Evolutionary conservation across 1,140 invertebrate species (phyloP), one percentile per base, ranked within the genome.

Genomic region (Trichonephila inaurata): DNA sequence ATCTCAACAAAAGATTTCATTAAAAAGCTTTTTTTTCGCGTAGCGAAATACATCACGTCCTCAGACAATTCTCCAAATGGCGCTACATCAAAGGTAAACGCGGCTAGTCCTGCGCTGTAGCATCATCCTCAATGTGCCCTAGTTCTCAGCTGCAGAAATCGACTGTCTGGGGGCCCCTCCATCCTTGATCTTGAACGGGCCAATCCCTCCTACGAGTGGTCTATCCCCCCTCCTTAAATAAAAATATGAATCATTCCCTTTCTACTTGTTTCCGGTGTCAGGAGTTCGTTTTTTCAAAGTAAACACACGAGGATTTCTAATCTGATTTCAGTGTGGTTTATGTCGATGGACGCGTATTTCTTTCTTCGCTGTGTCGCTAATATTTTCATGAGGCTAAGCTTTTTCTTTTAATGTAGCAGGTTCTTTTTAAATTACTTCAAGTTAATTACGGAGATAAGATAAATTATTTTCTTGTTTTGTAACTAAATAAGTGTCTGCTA

Each of bases 141-240:
- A 92, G 82, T 92, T 92, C 90, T 92, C 90, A 92, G 90, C 81
- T 85, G 61, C 58, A 44, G 24, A 58, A 66, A n/a, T n/a, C 8
- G 18, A 12, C 14, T 19, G 18, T 24, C 14, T 19, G 28, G 8
- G 33, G 40, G 58, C 83, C 81, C 61, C 81, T 44, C 61, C 61
- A 92, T 92, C 82, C 90, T 92, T 92, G 90, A 92, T 85, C 83
- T 85, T 85, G 83, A 85, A 85, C 88, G 33, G 16, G 88, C 24
- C 88, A 44, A 72, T 24, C 21, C 88, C 66, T 89, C 87, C 66
- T 62, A 89, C 28, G 40, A 89, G 88, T 69, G 64, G 82, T 51
- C 51, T 10, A 60, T n/a, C 8, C 21, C 66, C 66, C 88, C 24
- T 44, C n/a, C 58, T 89, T 85, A 24, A 77, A 77, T 77, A 24